A percentile compares a stretch with the other conserved stretches of the same genome.
Conservation (phyloP, 1,140 invertebrate genomes). For the Metopolophium dirhodum region DNA sequence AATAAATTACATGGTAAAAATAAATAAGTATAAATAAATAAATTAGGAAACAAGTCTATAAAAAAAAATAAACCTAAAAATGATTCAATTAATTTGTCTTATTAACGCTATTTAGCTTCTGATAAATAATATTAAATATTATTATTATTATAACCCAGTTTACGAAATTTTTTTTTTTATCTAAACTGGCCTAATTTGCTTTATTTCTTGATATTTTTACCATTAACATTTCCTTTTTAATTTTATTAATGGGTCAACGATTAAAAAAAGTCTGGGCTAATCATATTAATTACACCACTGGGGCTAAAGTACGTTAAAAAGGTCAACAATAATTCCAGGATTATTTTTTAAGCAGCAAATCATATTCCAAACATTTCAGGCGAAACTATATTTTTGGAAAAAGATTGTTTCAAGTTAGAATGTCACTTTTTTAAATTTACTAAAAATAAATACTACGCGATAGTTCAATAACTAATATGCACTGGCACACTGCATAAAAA, state of each 20-base stretch:
- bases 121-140: slow-evolving; percentile 35
- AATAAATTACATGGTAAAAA: background rate
- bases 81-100: slow-evolving; percentile 13
- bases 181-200: background rate
- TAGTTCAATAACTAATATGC: no score
- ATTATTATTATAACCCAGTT: slow-evolving; percentile 13
- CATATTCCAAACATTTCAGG: background rate
- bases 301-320: background rate
- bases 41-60: no score
- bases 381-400: background rate
- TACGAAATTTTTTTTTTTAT: slow-evolving; percentile 15
- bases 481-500: background rate
- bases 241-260: slow-evolving; percentile 30
- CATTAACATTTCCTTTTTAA: slow-evolving; percentile 14
- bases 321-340: background rate
- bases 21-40: background rate
- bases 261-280: slow-evolving; percentile 8
- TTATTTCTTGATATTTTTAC: slow-evolving; percentile 16
- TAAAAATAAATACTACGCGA: background rate
- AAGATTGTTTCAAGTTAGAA: background rate
- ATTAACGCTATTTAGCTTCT: background rate
- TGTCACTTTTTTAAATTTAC: background rate
- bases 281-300: background rate
- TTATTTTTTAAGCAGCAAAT: background rate
- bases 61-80: background rate